phyloP scores from a whole-genome alignment of 2,888 invertebrate species.

The Cephus spinipes region DNA sequence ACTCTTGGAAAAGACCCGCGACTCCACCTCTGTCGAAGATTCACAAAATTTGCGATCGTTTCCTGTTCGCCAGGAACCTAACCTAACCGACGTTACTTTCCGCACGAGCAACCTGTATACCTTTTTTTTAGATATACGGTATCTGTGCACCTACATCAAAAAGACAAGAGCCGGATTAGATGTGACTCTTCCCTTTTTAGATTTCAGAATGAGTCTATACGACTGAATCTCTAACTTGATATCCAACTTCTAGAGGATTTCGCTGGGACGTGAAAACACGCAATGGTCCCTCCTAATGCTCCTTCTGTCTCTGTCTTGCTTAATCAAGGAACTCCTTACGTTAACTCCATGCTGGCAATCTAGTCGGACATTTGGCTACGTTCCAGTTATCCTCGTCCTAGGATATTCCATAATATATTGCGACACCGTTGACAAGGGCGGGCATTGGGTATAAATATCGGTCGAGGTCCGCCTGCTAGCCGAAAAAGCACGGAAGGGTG shows the following conservation, averaged over 20 bases:
- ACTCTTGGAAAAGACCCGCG: slow-evolving; percentile 25
- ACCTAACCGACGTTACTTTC: background rate
- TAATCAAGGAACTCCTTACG: background rate
- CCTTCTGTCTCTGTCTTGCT: background rate
- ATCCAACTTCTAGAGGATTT: background rate
- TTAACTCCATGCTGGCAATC: background rate
- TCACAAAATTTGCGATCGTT: slow-evolving; percentile 51
- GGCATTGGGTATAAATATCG: slow-evolving; percentile 46
- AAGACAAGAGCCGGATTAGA: background rate
- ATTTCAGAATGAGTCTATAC: background rate
- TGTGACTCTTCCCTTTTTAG: background rate
- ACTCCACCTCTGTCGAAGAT: slow-evolving; percentile 40
- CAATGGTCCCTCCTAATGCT: background rate
- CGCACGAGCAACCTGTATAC: slow-evolving; percentile 5
- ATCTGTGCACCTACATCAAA: background rate
- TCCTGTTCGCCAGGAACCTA: slow-evolving; percentile 17
- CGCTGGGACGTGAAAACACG: background rate
- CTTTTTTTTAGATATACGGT: background rate
- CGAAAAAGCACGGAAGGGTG: slow-evolving; percentile 45
- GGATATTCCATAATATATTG: slow-evolving; percentile 32
- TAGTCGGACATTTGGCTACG: slow-evolving; percentile 17
- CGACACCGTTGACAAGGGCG: slow-evolving; percentile 39
- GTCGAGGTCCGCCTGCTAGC: slow-evolving; percentile 31
- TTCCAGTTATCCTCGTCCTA: slow-evolving; percentile 35
- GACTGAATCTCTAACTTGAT: background rate